These are phyloP conservation scores for Frankliniella fusca DNA, from an alignment of 2,888 invertebrate species.

Conservation along the genomic window DNA sequence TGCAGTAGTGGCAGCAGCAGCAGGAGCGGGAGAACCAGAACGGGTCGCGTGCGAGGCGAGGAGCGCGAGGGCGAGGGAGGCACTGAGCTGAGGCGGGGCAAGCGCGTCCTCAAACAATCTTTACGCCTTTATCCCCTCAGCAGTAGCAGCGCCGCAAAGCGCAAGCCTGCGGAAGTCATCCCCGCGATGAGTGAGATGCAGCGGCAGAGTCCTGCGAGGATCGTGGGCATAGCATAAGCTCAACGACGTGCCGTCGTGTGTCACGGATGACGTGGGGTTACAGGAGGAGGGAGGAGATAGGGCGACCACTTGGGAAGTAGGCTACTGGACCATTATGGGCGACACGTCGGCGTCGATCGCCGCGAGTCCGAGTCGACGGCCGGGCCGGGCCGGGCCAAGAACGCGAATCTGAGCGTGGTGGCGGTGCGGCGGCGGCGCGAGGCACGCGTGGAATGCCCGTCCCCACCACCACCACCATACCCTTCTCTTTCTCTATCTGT, in stretches of 20 bases:
- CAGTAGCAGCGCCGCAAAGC: too few relatives aligned
- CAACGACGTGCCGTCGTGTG: too few relatives aligned
- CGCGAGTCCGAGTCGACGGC: not conserved
- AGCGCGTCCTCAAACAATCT: too few relatives aligned
- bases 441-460: conserved; percentile 3
- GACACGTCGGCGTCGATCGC: not conserved
- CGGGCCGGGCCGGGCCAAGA: not conserved
- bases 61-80: not conserved
- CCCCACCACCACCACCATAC: not conserved
- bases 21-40: not conserved
- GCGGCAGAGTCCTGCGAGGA: too few relatives aligned
- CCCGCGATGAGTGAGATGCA: too few relatives aligned
- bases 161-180: too few relatives aligned
- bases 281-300: too few relatives aligned
- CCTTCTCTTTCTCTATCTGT: not conserved
- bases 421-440: not conserved
- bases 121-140: too few relatives aligned
- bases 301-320: not conserved
- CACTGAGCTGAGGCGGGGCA: too few relatives aligned
- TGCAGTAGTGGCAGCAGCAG: not conserved
- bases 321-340: conserved; percentile 6
- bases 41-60: not conserved
- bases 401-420: not conserved
- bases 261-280: too few relatives aligned
- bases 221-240: too few relatives aligned